Base-by-base conservation (phyloP, 2,797 vertebrate genomes). In the Dipus sagitta region DNA sequence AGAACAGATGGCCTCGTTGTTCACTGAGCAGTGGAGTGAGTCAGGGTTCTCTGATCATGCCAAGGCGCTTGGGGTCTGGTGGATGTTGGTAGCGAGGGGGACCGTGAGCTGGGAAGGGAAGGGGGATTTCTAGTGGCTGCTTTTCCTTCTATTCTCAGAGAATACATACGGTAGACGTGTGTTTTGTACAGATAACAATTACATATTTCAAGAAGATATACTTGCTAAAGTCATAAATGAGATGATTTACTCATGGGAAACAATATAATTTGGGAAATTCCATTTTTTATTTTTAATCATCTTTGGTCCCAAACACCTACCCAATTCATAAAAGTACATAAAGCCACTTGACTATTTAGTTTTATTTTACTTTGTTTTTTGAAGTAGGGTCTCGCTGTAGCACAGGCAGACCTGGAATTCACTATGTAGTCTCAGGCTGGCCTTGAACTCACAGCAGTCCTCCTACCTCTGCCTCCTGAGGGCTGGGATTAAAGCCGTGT, bases 21-120 rank as follows among this genome's bases (percentile, higher is more conserved):
- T 80, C 2, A 23, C 42, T 9, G 54, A 18, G 64, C 30, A 28
- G 0, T 38, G 52, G 34, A 7, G 0, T 8, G 20, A 62, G 34
- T 24, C 12, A 0, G 3, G 11, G 3, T 38, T 8, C 21, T 71
- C 15, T 64, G 54, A 52, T 28, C 21, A 17, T 34, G 34, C 18
- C 5, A n/a, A 47, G 70, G 5, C 26, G 3, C 20, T 0, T 15
- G 9, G 1, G 1, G 2, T 20, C 28, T 10, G 0, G 6, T 28
- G 8, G 11, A 64, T 52, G 24, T 12, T 75, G 14, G 58, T 89
- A 74, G 58, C 67, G 30, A 54, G n/a, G 77, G 8, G 1, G 17
- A 1, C 42, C 15, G 14, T 14, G 32, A 21, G 5, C 47, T 42
- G 60, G 58, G 26, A 11, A 20, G 17, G n/a, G 13, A 30, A 0